Base-by-base conservation (phyloP, 2,797 vertebrate genomes). In the Enteromius mattozi region DNA sequence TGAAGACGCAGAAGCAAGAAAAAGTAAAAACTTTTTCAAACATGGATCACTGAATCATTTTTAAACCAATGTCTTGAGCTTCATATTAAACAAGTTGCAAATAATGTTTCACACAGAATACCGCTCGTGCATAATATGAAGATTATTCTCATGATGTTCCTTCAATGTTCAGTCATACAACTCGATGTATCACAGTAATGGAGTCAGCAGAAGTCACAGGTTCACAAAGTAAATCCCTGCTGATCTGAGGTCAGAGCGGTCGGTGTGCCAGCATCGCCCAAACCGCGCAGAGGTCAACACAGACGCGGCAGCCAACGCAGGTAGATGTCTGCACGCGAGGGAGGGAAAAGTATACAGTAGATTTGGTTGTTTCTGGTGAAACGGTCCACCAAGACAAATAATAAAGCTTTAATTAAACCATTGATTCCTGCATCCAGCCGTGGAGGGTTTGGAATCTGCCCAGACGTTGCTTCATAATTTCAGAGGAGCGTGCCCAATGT, bases 341-440 rank as follows among this genome's bases (percentile, higher is more conserved):
- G 5, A 84, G 13, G 56, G 21, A 56, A 69, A 69, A 33, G 63
- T 30, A 9, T 69, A 37, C 35, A 40, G 33, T 68, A 54, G 27
- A 77, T 75, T 59, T 47, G 63, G 30, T 45, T 70, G 56, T 35
- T 30, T 76, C 45, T 63, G 16, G n/a, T 27, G 24, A 81, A 79
- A 37, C 42, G 13, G 13, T 49, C 71, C 49, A 78, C 63, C n/a
- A 72, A 86, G 71, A 88, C 59, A 74, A 83, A 74, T 85, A 61
- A 68, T 79, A 63, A 74, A 86, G 54, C 21, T 65, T 90, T 63
- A 78, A 87, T 87, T 88, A 87, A 89, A 80, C 61, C 72, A 83
- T 76, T 76, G 51, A 86, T 81, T 80, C 45, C 47, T 69, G 66
- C 35, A 40, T 84, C 81, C 59, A 86, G 66, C 70, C 47, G 24